A percentile compares a stretch with the other conserved stretches of the same genome.
These are phyloP conservation scores for Dendroctonus valens DNA, from an alignment of 1,140 invertebrate species.

Conservation along the genomic window DNA sequence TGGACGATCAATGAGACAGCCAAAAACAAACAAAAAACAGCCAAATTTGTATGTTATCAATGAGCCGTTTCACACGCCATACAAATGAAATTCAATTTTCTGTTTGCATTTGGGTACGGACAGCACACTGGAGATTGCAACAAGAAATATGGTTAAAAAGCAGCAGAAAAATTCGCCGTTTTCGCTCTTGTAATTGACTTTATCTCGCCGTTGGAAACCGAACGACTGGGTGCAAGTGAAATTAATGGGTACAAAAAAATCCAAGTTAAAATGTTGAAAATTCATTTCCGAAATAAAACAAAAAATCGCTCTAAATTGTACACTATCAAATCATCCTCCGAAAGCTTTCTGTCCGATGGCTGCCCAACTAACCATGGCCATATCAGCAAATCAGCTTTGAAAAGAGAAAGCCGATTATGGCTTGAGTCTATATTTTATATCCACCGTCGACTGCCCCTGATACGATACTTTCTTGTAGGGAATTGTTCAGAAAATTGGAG, in stretches of 20 bases:
- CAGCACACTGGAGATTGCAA: constrained; percentile 31
- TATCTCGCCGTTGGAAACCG: no score
- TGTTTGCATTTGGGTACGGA: constrained; percentile 12
- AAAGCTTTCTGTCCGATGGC: constrained; percentile 18
- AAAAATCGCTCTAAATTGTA: constrained; percentile 18
- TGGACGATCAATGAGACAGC: constrained; percentile 33
- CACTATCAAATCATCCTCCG: constrained; percentile 22
- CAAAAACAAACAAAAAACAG: constrained; percentile 7
- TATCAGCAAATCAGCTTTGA: constrained; percentile 31
- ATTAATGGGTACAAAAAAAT: no score
- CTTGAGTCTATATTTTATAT: constrained; percentile 28
- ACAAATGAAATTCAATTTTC: constrained; percentile 6
- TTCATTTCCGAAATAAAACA: background rate
- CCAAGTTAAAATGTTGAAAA: no score
- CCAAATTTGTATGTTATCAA: background rate
- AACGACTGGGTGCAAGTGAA: no score
- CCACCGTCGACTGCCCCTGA: constrained; percentile 12
- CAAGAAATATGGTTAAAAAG: constrained; percentile 15
- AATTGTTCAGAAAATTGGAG: constrained; percentile 22
- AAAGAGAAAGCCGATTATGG: constrained; percentile 29
- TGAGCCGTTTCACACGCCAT: background rate
- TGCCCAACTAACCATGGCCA: constrained; percentile 24
- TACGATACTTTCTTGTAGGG: constrained; percentile 9
- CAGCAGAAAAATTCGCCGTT: background rate
- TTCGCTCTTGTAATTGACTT: no score